phyloP scores from a whole-genome alignment of 1,140 invertebrate species.

The Tetranychus urticae region DNA sequence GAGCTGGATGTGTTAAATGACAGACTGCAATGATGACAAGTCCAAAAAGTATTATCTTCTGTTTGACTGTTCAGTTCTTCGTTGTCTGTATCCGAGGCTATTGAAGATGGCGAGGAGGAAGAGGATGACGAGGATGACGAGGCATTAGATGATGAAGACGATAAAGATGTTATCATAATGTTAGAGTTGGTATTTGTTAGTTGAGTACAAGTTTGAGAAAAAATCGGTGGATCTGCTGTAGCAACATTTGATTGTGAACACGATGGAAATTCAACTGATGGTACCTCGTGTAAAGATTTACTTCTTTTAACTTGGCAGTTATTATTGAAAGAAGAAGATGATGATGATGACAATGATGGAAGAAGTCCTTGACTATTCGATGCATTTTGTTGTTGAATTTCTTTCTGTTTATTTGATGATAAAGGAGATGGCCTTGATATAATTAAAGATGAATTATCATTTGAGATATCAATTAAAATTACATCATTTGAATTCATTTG shows the following conservation, averaged over 20 bases:
- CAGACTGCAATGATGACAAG: conserved; percentile 59
- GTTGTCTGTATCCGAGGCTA: no score
- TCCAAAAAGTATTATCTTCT: conserved; percentile 32
- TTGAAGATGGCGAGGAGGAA: no score
- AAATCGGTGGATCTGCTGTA: background rate
- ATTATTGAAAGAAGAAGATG: no score
- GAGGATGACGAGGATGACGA: no score
- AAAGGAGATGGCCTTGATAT: no score
- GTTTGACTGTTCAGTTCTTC: background rate
- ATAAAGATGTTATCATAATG: no score
- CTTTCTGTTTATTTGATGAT: background rate
- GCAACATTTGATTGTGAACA: background rate
- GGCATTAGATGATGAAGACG: background rate
- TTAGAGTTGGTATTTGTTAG: no score
- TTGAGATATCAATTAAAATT: background rate
- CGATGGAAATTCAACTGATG: no score
- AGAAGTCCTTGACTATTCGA: background rate
- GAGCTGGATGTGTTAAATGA: conserved; percentile 58
- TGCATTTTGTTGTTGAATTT: background rate
- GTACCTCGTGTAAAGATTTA: no score
- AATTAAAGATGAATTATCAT: conserved; percentile 4
- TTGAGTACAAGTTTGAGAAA: no score
- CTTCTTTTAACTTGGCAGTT: no score
- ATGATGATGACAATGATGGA: background rate
- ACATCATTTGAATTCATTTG: conserved; percentile 1